Percentiles rank a stretch among this genome's conserved stretches.
phyloP scores from a whole-genome alignment of 2,888 invertebrate genomes.

The Ophion ellenae region DNA sequence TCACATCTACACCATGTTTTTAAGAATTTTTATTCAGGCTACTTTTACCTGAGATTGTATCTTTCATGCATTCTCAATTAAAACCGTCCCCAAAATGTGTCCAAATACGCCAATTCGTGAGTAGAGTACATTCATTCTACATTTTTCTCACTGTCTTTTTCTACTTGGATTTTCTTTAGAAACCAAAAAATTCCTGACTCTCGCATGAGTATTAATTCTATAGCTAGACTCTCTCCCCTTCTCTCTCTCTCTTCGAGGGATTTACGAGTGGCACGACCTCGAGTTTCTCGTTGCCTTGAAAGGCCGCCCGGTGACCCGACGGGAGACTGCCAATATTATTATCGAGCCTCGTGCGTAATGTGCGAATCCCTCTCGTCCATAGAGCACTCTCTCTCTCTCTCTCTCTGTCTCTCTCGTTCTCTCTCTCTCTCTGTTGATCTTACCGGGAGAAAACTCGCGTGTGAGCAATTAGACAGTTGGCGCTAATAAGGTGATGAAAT shows the following conservation, averaged over 20 bases:
- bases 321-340: conserved; percentile 31
- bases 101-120: too few species aligned
- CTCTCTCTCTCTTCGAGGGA: not conserved
- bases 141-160: not conserved
- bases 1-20: too few species aligned
- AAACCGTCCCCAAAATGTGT: too few species aligned
- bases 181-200: not conserved
- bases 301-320: conserved; percentile 73
- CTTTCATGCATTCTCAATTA: too few species aligned
- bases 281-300: conserved; percentile 73
- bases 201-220: not conserved
- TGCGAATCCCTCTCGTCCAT: conserved; percentile 40
- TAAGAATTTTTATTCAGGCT: too few species aligned
- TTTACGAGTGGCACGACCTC: conserved; percentile 22
- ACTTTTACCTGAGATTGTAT: too few species aligned
- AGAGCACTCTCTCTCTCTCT: conserved; percentile 17
- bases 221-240: not conserved
- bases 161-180: not conserved
- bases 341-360: conserved; percentile 61
- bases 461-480: conserved; percentile 77
- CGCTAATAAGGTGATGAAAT: conserved; percentile 81
- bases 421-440: conserved; percentile 41
- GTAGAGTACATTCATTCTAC: too few species aligned
- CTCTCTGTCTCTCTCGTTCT: conserved; percentile 12
- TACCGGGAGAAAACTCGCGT: conserved; percentile 66